These are phyloP conservation scores for Melangyna quadrimaculata DNA, from an alignment of 2,888 invertebrate genomes.

Conservation along the genomic window DNA sequence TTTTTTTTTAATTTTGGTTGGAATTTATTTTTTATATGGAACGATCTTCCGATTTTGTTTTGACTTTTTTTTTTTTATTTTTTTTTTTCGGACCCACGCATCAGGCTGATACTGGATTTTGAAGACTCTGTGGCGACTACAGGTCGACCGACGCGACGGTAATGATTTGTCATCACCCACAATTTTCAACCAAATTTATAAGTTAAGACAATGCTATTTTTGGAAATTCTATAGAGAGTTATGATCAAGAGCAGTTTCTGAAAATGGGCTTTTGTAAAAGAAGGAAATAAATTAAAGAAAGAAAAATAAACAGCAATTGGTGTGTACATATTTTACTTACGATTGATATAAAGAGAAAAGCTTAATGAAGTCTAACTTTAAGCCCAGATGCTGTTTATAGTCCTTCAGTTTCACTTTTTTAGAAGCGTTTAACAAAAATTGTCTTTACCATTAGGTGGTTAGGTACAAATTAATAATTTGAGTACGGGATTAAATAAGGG, in stretches of 20 bases:
- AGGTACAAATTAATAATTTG: too few species aligned
- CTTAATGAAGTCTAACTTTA: too few species aligned
- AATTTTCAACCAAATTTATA: background rate
- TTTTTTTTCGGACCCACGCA: background rate
- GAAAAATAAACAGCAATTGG: too few species aligned
- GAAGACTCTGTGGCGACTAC: conserved; percentile 6
- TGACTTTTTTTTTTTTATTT: background rate
- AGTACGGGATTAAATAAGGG: too few species aligned
- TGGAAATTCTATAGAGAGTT: background rate
- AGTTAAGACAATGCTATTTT: background rate
- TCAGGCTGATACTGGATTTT: background rate
- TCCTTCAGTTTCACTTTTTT: too few species aligned
- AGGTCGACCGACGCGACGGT: background rate
- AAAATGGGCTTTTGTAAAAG: background rate
- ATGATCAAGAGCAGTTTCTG: background rate
- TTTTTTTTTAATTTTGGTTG: background rate
- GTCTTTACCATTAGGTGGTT: too few species aligned
- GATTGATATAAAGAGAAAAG: too few species aligned
- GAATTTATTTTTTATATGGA: background rate
- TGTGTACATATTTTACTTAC: too few species aligned
- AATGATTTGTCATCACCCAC: background rate
- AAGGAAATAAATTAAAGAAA: background rate
- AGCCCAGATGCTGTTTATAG: too few species aligned
- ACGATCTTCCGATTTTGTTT: background rate
- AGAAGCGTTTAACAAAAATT: too few species aligned